Evolutionary conservation across 2,113 vertebrate genomes (phyloP).

Genomic region (Prochilodus magdalenae): DNA sequence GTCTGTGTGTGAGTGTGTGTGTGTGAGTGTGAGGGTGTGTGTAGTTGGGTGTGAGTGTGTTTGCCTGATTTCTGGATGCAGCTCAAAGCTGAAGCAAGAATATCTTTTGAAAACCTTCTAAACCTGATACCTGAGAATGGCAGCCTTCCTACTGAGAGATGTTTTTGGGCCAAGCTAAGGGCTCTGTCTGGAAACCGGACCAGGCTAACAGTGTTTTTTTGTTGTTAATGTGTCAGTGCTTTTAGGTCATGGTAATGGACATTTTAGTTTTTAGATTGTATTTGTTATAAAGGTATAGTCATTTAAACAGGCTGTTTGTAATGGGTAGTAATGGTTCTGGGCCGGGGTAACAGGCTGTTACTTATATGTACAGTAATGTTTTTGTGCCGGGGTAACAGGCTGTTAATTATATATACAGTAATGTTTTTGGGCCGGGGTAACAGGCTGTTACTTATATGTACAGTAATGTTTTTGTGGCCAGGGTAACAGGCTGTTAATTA

Average conservation of each 20-base stretch:
- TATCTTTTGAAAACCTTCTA: not conserved
- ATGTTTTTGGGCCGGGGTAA: not conserved
- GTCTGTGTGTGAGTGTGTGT: not conserved
- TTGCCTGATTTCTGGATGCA: slow-evolving; percentile 38
- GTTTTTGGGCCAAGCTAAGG: not conserved
- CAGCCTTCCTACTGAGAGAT: not conserved
- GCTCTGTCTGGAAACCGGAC: not conserved
- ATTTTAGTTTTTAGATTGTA: no score
- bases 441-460: not conserved
- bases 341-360: not conserved
- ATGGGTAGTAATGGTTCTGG: not conserved
- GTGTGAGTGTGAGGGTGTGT: slow-evolving; percentile 7
- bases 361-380: not conserved
- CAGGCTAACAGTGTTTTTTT: not conserved
- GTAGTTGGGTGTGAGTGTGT: slow-evolving; percentile 33
- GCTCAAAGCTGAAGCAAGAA: not conserved
- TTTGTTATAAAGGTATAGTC: no score
- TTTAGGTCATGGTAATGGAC: no score
- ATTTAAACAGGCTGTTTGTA: not conserved
- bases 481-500: no score
- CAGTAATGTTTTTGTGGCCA: no score
- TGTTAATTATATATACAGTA: not conserved
- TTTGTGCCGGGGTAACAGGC: not conserved
- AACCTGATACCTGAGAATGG: not conserved
- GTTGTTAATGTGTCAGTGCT: not conserved